These are phyloP conservation scores for Pelecanoides urinatrix DNA, from an alignment of 2,113 vertebrate genomes.

Conservation along the genomic window DNA sequence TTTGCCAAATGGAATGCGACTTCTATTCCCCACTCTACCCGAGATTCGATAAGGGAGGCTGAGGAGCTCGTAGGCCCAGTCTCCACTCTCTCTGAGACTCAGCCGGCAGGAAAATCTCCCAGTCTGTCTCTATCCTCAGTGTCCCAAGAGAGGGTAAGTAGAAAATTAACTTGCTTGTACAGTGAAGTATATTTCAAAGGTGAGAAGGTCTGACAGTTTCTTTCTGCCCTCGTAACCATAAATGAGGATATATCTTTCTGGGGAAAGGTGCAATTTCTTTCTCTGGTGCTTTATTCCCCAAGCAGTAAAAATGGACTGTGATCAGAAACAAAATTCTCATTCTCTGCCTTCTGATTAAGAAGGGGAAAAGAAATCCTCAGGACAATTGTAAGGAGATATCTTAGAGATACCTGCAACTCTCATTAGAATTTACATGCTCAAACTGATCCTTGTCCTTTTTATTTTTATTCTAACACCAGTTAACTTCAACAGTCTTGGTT, in stretches of 20 bases:
- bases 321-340: background rate
- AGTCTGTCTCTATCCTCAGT: conserved; percentile 66
- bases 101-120: conserved; percentile 60
- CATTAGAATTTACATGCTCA: background rate
- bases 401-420: background rate
- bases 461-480: background rate
- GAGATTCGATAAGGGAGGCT: conserved; percentile 66
- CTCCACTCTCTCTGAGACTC: conserved; percentile 54
- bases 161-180: background rate
- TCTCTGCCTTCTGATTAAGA: background rate
- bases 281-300: background rate
- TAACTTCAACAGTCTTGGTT: background rate
- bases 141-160: conserved; percentile 67
- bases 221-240: background rate
- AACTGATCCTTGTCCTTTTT: background rate
- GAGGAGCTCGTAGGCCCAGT: conserved; percentile 64
- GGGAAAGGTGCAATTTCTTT: background rate
- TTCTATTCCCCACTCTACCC: conserved; percentile 54
- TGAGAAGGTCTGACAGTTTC: conserved; percentile 20
- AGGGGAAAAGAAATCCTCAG: background rate
- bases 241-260: background rate
- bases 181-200: background rate
- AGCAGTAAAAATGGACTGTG: background rate
- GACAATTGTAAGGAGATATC: background rate
- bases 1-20: conserved; percentile 69